Evolutionary conservation across 1,140 invertebrate genomes (phyloP).

Genomic region (Ptiloglossa arizonensis): DNA sequence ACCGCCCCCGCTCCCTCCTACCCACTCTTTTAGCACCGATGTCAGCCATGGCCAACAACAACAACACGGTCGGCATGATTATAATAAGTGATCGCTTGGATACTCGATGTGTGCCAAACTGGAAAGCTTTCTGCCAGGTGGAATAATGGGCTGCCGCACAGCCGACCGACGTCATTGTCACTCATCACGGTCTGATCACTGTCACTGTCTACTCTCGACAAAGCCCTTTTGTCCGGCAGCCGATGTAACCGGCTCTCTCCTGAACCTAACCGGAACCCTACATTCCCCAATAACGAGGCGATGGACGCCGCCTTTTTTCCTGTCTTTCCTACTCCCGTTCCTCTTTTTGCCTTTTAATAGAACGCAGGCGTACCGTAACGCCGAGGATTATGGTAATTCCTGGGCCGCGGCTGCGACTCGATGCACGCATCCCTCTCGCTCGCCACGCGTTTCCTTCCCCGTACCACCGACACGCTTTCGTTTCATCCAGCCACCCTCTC

Average conservation of each 20-base stretch:
- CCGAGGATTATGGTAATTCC: conserved; percentile 61
- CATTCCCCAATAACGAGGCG: conserved; percentile 64
- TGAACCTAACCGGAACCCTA: conserved; percentile 60
- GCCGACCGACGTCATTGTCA: conserved; percentile 70
- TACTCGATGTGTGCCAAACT: conserved; percentile 72
- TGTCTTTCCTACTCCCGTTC: conserved; percentile 9
- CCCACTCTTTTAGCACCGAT: conserved; percentile 60
- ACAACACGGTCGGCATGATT: conserved; percentile 67
- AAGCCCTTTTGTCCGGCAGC: conserved; percentile 65
- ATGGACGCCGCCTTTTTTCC: conserved; percentile 21
- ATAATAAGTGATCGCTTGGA: conserved; percentile 71
- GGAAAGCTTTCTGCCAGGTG: conserved; percentile 70
- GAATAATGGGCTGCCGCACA: conserved; percentile 70
- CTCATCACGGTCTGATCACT: conserved; percentile 70
- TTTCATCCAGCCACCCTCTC: neutral
- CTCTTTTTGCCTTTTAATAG: conserved; percentile 17
- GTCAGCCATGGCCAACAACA: conserved; percentile 64
- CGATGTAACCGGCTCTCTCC: conserved; percentile 62
- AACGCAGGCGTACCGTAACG: conserved; percentile 31
- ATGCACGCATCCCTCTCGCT: conserved; percentile 17
- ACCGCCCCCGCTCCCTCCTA: conserved; percentile 13
- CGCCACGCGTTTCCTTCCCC: conserved; percentile 9
- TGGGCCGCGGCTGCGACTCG: conserved; percentile 16
- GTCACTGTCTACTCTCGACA: conserved; percentile 68
- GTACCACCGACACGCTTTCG: neutral